Evolutionary conservation across 2,888 invertebrate genomes (phyloP), one percentile per base, ranked within the genome.

Genomic region (Lochmaea capreae): DNA sequence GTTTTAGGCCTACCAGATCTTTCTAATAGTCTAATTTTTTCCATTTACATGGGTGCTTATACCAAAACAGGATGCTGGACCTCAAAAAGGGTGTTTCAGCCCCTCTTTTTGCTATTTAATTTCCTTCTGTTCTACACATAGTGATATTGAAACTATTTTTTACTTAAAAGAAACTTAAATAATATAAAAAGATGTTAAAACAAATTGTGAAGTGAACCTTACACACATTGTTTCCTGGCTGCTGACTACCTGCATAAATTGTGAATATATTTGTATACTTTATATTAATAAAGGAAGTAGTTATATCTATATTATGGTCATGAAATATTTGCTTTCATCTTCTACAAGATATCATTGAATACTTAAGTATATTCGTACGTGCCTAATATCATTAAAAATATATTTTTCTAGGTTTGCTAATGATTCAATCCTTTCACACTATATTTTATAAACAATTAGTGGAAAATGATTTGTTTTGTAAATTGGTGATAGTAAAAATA

Each of bases 221-320:
- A 39, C 26, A 42, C 57, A 42, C 33, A 42, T 54, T 63, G 43
- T 39, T 70, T 70, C 63, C 70, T 52, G 54, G 39, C 63, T 57
- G 57, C 18, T 43, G 42, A 18, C 39, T 63, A 42, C 62, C 62
- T n/a, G 62, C 43, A 63, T 63, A 43, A 39, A 63, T 63, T 10
- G 18, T 63, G 22, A 63, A 63, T 63, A 43, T 43, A 63, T 63
- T 63, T 2, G 42, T 6, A 43, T 11, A 9, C 16, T 63, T 16
- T 57, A 12, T 57, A 63, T 70, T 70, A 70, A 70, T 70, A 57
- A 70, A 70, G 70, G 70, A 70, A 70, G 70, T 63, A 42, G 62
- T 63, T 43, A 63, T 52, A 57, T 70, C 70, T 70, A 57, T 42
- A 26, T 39, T 70, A 70, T 61, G 70, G 70, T 18, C 10, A 16